Evolutionary conservation across 2,797 vertebrate genomes (phyloP).

Genomic region (Euphonia xanthogaster): DNA sequence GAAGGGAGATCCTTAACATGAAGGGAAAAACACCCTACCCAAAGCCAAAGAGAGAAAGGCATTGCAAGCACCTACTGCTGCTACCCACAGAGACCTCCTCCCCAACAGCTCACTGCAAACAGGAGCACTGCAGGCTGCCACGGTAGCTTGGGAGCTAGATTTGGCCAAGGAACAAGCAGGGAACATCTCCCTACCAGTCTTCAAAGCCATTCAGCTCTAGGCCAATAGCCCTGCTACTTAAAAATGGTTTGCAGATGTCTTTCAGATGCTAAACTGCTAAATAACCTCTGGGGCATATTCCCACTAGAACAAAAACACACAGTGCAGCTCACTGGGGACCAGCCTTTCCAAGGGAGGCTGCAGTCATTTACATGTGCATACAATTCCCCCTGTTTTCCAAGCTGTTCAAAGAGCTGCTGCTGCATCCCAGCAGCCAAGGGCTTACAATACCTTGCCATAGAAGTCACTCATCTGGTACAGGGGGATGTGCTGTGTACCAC

Average conservation of each 20-base stretch:
- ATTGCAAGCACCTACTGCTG: background rate
- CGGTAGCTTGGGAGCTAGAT: background rate
- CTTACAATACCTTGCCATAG: conserved; percentile 80
- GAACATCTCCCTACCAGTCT: background rate
- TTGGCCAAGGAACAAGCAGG: background rate
- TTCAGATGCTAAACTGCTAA: conserved; percentile 56
- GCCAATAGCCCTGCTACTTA: conserved; percentile 7
- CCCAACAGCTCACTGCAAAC: background rate
- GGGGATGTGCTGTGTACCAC: conserved; percentile 82
- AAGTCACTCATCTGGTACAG: conserved; percentile 84
- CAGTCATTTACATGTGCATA: background rate
- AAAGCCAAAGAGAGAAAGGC: background rate
- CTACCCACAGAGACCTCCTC: background rate
- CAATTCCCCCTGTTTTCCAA: background rate
- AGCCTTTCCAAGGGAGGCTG: background rate
- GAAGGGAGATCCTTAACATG: background rate
- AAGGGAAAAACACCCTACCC: background rate
- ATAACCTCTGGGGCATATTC: conserved; percentile 55
- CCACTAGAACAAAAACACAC: conserved; percentile 41
- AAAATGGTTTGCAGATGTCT: background rate
- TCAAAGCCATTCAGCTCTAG: background rate
- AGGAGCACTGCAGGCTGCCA: background rate
- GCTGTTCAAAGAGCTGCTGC: background rate
- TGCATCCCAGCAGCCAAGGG: background rate
- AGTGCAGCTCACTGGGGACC: background rate